These are phyloP conservation scores for Aegotheles bennettii DNA, from an alignment of 2,113 vertebrate species.

Conservation along the genomic window DNA sequence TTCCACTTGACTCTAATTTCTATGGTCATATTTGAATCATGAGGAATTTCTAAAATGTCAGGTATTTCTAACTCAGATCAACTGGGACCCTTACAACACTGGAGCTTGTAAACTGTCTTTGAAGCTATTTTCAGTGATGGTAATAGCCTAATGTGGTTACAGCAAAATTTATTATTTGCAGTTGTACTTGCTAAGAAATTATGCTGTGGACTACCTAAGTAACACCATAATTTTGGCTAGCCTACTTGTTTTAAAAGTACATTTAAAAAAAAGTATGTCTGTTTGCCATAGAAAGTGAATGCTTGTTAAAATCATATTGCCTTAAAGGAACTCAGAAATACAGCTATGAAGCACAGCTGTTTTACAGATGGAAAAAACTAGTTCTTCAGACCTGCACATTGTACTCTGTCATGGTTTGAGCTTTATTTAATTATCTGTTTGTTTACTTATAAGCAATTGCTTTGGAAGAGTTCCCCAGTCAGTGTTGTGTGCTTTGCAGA, in stretches of 20 bases:
- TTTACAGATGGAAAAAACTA: not conserved
- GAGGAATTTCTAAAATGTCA: conserved; percentile 3
- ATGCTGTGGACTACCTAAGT: not conserved
- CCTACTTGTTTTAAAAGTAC: not conserved
- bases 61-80: not conserved
- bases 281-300: not conserved
- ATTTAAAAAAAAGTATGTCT: not conserved
- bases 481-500: not conserved
- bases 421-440: not conserved
- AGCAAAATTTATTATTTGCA: conserved; percentile 19
- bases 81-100: not conserved
- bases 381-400: not conserved
- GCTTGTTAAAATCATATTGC: not conserved
- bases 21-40: not conserved
- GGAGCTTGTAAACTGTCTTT: not conserved
- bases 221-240: not conserved
- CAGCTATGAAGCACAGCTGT: not conserved
- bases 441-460: not conserved
- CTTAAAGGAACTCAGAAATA: not conserved
- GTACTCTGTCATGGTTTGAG: not conserved
- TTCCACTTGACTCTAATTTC: not conserved
- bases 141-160: not conserved
- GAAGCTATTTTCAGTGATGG: conserved; percentile 17
- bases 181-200: not conserved
- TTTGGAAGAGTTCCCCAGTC: not conserved